These are phyloP conservation scores for Bucorvus abyssinicus DNA, from an alignment of 2,797 vertebrate genomes.

Conservation along the genomic window DNA sequence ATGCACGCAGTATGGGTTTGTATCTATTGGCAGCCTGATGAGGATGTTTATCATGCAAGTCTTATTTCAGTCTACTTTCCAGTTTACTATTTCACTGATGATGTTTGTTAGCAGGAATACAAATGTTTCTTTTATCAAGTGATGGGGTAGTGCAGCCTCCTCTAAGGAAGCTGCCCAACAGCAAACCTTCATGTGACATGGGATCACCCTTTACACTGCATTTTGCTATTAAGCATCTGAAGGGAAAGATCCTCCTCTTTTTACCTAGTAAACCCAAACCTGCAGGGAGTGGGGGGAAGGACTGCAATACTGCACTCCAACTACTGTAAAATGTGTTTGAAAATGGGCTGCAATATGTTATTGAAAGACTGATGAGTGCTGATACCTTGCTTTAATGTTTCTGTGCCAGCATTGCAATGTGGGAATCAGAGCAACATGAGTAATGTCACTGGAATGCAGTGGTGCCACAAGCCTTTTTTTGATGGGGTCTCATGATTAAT, in stretches of 20 bases:
- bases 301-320: neutral
- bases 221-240: neutral
- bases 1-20: neutral
- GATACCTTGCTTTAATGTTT: neutral
- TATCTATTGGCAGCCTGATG: neutral
- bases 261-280: neutral
- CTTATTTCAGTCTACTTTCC: neutral
- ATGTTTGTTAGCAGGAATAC: neutral
- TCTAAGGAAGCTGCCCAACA: neutral
- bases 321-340: neutral
- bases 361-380: neutral
- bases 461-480: neutral
- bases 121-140: neutral
- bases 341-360: neutral
- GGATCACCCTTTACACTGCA: rapidly evolving
- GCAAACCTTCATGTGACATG: neutral
- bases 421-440: neutral
- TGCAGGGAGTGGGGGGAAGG: rapidly evolving
- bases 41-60: neutral
- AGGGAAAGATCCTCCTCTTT: neutral
- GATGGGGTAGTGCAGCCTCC: neutral
- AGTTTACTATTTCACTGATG: neutral
- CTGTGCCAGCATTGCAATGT: neutral
- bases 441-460: neutral
- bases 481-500: neutral